A percentile compares a stretch with the other conserved stretches of the same genome.
Evolutionary conservation across 2,113 vertebrate genomes (phyloP).

Genomic region (Forbesichthys agassizii): DNA sequence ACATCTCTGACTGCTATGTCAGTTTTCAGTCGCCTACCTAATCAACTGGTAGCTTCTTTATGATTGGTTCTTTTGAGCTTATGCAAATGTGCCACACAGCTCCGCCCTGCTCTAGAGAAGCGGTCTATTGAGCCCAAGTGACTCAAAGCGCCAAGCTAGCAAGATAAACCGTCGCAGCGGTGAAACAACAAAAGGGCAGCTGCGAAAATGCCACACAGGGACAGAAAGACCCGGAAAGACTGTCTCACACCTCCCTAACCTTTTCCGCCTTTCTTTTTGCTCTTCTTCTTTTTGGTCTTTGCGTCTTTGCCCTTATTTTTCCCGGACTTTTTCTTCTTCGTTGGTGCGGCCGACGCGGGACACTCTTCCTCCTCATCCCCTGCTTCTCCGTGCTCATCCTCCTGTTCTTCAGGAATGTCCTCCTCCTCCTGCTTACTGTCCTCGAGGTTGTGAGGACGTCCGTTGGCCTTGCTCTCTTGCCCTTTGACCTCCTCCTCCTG

Average conservation of each 20-base stretch:
- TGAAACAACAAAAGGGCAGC: background rate
- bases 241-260: conserved; percentile 66
- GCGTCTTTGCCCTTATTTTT: conserved; percentile 52
- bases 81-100: too few relatives aligned
- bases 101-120: too few relatives aligned
- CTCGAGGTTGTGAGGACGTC: background rate
- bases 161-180: background rate
- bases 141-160: background rate
- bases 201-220: background rate
- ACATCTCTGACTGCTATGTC: too few relatives aligned
- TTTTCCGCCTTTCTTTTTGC: conserved; percentile 54
- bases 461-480: background rate
- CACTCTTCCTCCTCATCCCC: conserved; percentile 27
- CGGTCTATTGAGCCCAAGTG: too few relatives aligned
- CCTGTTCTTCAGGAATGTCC: background rate
- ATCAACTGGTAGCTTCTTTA: too few relatives aligned
- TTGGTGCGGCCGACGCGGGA: conserved; percentile 10
- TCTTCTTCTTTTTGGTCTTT: conserved; percentile 61
- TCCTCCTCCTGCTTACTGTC: background rate
- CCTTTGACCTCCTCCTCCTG: conserved; percentile 20
- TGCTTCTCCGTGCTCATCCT: conserved; percentile 21
- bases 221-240: conserved; percentile 18
- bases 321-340: conserved; percentile 53
- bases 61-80: too few relatives aligned
- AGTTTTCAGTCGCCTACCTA: too few relatives aligned